Percentiles rank a stretch among this genome's conserved stretches.
phyloP scores from a whole-genome alignment of 2,888 invertebrate species.

The Apotomis turbidana region DNA sequence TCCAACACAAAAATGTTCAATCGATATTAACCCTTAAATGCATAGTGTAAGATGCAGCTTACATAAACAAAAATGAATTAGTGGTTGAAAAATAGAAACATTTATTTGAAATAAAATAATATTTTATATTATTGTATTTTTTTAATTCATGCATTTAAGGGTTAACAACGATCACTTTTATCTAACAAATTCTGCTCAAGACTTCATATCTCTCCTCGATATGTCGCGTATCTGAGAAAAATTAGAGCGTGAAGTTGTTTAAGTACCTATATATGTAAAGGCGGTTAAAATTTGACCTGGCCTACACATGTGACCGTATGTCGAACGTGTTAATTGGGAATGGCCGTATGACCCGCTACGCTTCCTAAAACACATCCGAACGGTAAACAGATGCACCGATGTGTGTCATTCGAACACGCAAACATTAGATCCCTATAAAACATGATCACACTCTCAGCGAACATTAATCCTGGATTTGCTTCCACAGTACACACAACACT shows the following conservation, averaged over 20 bases:
- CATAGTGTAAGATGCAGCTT: too few species aligned
- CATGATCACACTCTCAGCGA: constrained; percentile 47
- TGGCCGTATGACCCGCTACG: constrained; percentile 74
- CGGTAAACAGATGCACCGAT: constrained; percentile 74
- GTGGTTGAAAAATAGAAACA: too few species aligned
- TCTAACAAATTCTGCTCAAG: too few species aligned
- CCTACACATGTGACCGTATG: constrained; percentile 31
- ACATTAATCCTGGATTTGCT: constrained; percentile 65
- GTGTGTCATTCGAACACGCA: constrained; percentile 68
- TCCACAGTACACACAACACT: constrained; percentile 41
- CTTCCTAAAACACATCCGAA: constrained; percentile 71
- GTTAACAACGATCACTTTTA: too few species aligned
- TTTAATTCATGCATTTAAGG: too few species aligned
- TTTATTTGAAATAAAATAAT: too few species aligned
- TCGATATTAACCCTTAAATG: too few species aligned
- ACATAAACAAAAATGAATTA: too few species aligned
- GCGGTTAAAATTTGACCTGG: constrained; percentile 2
- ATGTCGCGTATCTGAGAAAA: too few species aligned
- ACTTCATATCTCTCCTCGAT: too few species aligned
- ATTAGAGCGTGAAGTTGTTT: neutral
- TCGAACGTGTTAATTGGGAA: constrained; percentile 74
- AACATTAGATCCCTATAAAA: constrained; percentile 67
- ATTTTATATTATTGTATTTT: too few species aligned
- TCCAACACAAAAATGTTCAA: too few species aligned
- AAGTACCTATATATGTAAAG: constrained; percentile 12